phyloP scores from a whole-genome alignment of 2,113 vertebrate genomes.

The Solea senegalensis region DNA sequence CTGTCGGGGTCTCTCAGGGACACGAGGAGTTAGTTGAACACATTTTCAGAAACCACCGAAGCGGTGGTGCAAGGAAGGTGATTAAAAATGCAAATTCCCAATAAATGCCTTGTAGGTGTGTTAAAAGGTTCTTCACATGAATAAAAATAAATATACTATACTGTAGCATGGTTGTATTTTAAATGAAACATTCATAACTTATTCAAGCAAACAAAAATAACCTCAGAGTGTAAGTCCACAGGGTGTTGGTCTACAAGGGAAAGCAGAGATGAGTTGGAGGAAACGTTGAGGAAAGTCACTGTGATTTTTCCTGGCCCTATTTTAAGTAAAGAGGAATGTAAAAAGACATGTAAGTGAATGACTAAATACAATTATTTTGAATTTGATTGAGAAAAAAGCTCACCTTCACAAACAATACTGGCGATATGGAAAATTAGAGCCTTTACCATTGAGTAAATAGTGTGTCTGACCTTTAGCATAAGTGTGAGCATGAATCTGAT shows the following conservation, averaged over 20 bases:
- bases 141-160: constrained; percentile 13
- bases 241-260: constrained; percentile 25
- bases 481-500: constrained; percentile 58
- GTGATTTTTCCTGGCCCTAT: not conserved
- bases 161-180: constrained; percentile 57
- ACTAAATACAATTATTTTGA: not conserved
- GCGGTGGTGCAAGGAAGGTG: constrained; percentile 19
- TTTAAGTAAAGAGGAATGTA: not conserved
- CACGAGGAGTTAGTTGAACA: constrained; percentile 24
- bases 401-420: no score
- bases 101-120: constrained; percentile 53
- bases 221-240: constrained; percentile 16
- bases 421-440: not conserved
- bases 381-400: not conserved
- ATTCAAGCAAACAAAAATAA: constrained; percentile 66
- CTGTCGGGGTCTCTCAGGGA: constrained; percentile 17
- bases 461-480: constrained; percentile 66
- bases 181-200: constrained; percentile 61
- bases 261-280: constrained; percentile 22
- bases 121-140: constrained; percentile 54
- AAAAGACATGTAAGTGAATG: not conserved
- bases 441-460: not conserved
- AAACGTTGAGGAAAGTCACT: not conserved
- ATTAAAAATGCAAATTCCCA: constrained; percentile 71
- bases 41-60: constrained; percentile 34